These are phyloP conservation scores for Aphelocoma californica DNA, from an alignment of 2,797 vertebrate genomes.

Conservation along the genomic window DNA sequence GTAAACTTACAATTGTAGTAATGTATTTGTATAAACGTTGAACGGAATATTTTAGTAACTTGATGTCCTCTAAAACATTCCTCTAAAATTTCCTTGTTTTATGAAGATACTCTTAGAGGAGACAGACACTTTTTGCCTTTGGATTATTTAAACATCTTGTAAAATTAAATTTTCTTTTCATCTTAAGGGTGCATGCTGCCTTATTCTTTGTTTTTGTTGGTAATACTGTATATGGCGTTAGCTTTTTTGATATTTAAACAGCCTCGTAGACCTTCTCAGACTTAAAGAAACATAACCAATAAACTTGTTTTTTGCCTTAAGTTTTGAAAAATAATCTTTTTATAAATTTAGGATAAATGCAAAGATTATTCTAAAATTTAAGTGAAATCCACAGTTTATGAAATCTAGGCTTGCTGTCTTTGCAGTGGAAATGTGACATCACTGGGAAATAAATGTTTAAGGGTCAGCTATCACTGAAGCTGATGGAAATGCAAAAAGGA, in stretches of 20 bases:
- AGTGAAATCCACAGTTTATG: background rate
- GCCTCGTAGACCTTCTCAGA: slow-evolving; percentile 45
- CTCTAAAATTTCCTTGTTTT: slow-evolving; percentile 71
- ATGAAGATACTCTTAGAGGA: slow-evolving; percentile 65
- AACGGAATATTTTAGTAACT: slow-evolving; percentile 80
- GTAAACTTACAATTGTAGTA: slow-evolving; percentile 84
- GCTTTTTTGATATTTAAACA: slow-evolving; percentile 59
- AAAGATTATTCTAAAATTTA: slow-evolving; percentile 14
- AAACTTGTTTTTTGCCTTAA: slow-evolving; percentile 62
- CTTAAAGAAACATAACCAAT: slow-evolving; percentile 40
- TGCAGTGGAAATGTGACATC: background rate
- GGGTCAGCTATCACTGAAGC: background rate
- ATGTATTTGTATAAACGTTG: slow-evolving; percentile 81
- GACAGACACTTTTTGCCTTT: slow-evolving; percentile 62
- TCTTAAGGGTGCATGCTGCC: slow-evolving; percentile 85
- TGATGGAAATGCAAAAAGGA: background rate
- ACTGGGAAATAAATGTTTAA: background rate
- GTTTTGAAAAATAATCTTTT: slow-evolving; percentile 46
- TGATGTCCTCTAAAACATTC: slow-evolving; percentile 68
- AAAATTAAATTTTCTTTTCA: slow-evolving; percentile 78
- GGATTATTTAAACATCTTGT: slow-evolving; percentile 71
- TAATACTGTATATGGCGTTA: slow-evolving; percentile 61
- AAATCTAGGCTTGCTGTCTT: slow-evolving; percentile 8
- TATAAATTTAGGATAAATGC: slow-evolving; percentile 30
- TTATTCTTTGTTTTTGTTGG: slow-evolving; percentile 74